These are phyloP conservation scores for Mercenaria mercenaria DNA, from an alignment of 1,140 invertebrate species.

Conservation along the genomic window DNA sequence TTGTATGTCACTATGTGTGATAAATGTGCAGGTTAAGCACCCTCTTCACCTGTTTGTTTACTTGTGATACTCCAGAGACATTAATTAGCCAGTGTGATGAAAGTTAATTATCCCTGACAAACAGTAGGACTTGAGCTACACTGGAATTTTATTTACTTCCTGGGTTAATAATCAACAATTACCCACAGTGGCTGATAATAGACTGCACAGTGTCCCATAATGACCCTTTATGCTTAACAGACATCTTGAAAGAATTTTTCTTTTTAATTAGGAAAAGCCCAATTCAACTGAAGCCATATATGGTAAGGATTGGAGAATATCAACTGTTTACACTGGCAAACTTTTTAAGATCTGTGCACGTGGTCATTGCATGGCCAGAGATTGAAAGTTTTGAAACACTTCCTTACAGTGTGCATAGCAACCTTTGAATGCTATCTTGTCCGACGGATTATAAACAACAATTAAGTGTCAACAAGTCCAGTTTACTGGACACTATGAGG, in stretches of 20 bases:
- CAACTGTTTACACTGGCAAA: too few relatives aligned
- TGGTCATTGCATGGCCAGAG: too few relatives aligned
- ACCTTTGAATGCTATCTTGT: slow-evolving; percentile 2
- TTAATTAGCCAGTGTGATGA: slow-evolving; percentile 1
- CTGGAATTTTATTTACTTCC: background rate
- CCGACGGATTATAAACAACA: background rate
- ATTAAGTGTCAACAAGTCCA: background rate
- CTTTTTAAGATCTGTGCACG: too few relatives aligned
- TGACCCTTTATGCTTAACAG: too few relatives aligned
- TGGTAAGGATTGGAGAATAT: too few relatives aligned
- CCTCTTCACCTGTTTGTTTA: slow-evolving; percentile 5
- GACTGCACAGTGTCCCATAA: background rate
- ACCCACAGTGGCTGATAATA: background rate
- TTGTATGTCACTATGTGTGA: too few relatives aligned
- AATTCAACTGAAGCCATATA: too few relatives aligned
- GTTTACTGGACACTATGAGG: background rate
- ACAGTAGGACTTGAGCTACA: background rate
- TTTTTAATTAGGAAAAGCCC: too few relatives aligned
- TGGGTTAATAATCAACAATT: background rate
- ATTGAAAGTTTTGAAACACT: too few relatives aligned
- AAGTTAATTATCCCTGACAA: background rate
- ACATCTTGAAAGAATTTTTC: too few relatives aligned
- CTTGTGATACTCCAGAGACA: background rate
- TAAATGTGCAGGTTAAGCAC: background rate
- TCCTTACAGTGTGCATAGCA: too few relatives aligned